These are phyloP conservation scores for Maccullochella peelii DNA, from an alignment of 2,113 vertebrate genomes.

Conservation along the genomic window DNA sequence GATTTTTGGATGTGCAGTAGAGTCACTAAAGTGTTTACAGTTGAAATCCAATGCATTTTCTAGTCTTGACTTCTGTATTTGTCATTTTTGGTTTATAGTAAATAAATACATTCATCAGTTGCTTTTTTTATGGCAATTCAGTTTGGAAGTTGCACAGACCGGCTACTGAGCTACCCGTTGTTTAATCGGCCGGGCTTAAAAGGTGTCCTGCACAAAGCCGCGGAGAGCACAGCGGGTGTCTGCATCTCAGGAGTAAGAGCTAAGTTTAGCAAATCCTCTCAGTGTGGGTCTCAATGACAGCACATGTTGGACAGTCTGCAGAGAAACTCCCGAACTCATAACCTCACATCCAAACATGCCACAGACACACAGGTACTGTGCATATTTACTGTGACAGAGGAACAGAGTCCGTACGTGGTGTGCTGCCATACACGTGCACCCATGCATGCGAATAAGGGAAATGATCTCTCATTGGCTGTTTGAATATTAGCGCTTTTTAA, in stretches of 20 bases:
- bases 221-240: slow-evolving; percentile 59
- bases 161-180: slow-evolving; percentile 39
- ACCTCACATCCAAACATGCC: slow-evolving; percentile 48
- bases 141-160: slow-evolving; percentile 13
- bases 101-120: not conserved
- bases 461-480: not conserved
- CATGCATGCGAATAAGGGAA: not conserved
- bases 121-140: not conserved
- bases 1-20: not conserved
- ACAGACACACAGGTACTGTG: slow-evolving; percentile 34
- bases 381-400: slow-evolving; percentile 28
- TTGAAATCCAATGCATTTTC: not conserved
- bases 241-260: slow-evolving; percentile 76
- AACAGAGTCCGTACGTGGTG: not conserved
- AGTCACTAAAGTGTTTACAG: not conserved
- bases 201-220: slow-evolving; percentile 70
- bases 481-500: not conserved
- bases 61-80: not conserved
- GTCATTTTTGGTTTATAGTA: not conserved
- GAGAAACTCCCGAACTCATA: slow-evolving; percentile 50
- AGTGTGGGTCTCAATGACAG: slow-evolving; percentile 79
- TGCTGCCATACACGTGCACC: slow-evolving; percentile 15
- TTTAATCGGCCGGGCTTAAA: slow-evolving; percentile 64
- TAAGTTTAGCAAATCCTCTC: slow-evolving; percentile 83
- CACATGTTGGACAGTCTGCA: slow-evolving; percentile 74